Base-by-base conservation (phyloP, 2,113 vertebrate genomes). In the Trematomus loennbergii region DNA sequence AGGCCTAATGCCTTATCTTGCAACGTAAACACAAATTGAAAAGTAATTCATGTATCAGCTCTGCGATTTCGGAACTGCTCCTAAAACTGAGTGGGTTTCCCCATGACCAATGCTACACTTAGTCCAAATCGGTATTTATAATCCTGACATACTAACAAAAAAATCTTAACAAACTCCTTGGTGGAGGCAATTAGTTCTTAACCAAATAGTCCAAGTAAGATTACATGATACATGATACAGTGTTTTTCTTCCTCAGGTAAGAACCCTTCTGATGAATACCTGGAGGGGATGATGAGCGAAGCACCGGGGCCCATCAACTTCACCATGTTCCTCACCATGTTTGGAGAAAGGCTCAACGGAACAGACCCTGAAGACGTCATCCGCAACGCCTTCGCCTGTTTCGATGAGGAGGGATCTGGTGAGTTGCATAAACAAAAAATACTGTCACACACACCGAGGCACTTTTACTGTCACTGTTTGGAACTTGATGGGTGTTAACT, bases 271-370 rank as follows among this genome's bases (percentile, higher is more conserved):
- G 98, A 99, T 0, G 98, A 99, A 77, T 99, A 99, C 91, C 92
- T 99, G 88, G 98, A 99, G 87, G 98, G 96, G 12, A 99, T 99
- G 98, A 99, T 99, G 98, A 97, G 96, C 0, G 98, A 99, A 91
- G 98, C 98, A 0, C 98, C 98, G 0, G 98, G 98, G 12, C 98
- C 98, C 90, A 99, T 99, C 89, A 99, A 99, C 94, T 99, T 99
- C 95, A 99, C 98, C 88, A 99, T 99, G 98, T 99, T 99, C 94
- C 97, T 99, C 88, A 99, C 98, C 76, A 99, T 99, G 98, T 99
- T 99, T 0, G 98, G 98, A 83, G 98, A 99, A 89, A 96, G 98
- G 90, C 96, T 99, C 72, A 99, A 99, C 0, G 98, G 98, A 72
- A 99, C 98, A 0, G 98, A 99, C 92, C 98, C 98, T 0, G 98